phyloP scores from a whole-genome alignment of 2,113 vertebrate species.

The Campylomormyrus tamandua region DNA sequence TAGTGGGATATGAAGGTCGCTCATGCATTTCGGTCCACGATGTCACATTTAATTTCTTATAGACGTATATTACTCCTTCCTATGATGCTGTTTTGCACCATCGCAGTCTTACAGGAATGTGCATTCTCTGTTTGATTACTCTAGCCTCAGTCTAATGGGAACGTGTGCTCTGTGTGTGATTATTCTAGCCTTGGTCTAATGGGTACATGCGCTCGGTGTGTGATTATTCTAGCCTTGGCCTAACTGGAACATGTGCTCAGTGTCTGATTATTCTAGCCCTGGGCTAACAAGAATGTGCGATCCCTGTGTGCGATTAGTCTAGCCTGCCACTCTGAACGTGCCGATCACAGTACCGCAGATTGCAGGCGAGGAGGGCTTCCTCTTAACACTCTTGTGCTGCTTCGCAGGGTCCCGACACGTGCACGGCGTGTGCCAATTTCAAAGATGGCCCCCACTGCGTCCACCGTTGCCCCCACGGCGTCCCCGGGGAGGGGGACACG shows the following conservation, averaged over 20 bases:
- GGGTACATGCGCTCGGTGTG: no score
- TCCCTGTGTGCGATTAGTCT: not conserved
- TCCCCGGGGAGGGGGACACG: conserved; percentile 73
- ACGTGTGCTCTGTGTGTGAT: not conserved
- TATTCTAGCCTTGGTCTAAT: not conserved
- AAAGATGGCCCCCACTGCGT: conserved; percentile 84
- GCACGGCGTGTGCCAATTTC: conserved; percentile 76
- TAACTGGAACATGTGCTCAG: not conserved
- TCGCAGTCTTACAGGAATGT: not conserved
- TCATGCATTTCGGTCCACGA: not conserved
- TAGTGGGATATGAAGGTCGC: not conserved
- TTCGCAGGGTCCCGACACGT: conserved; percentile 72
- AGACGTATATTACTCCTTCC: not conserved
- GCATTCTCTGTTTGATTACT: not conserved
- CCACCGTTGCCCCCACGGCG: conserved; percentile 72
- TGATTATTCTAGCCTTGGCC: not conserved
- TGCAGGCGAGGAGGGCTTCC: not conserved
- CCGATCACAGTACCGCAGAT: not conserved
- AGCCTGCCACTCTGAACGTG: not conserved
- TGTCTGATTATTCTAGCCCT: not conserved
- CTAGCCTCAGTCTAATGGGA: not conserved
- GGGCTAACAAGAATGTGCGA: not conserved
- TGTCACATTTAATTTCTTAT: not conserved
- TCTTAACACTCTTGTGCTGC: not conserved
- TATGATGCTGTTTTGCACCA: not conserved